Evolutionary conservation across 2,113 vertebrate species (phyloP).

Genomic region (Lasiurus borealis): DNA sequence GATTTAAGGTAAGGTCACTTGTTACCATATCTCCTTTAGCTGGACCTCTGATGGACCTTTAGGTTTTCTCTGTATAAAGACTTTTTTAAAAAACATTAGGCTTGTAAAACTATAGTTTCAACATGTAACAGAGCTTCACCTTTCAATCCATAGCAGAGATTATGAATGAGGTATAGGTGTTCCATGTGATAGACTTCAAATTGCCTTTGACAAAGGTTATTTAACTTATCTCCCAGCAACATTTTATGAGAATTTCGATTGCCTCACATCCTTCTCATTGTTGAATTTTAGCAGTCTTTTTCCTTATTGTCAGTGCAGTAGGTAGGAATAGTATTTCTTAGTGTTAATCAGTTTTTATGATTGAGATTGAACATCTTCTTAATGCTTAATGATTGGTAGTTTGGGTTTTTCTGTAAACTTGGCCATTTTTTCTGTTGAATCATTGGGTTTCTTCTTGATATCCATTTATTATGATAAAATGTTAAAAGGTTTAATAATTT

Average conservation of each 20-base stretch:
- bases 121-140: slow-evolving; percentile 1
- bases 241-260: slow-evolving; percentile 37
- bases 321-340: slow-evolving; percentile 8
- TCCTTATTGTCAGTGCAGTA: slow-evolving; percentile 2
- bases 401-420: slow-evolving; percentile 47
- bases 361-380: slow-evolving; percentile 46
- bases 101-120: slow-evolving; percentile 52
- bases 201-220: neutral
- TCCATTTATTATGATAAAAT: slow-evolving; percentile 56
- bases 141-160: neutral
- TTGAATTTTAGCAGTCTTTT: slow-evolving; percentile 30
- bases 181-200: neutral
- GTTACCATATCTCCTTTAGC: neutral
- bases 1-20: slow-evolving; percentile 92
- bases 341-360: slow-evolving; percentile 18
- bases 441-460: slow-evolving; percentile 36
- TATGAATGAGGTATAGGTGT: neutral
- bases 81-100: slow-evolving; percentile 39
- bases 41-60: neutral
- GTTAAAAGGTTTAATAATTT: slow-evolving; percentile 52
- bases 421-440: slow-evolving; percentile 60
- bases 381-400: slow-evolving; percentile 26
- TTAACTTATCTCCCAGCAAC: neutral
- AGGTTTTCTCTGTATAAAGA: slow-evolving; percentile 33
- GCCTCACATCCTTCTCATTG: neutral